Base-by-base conservation (phyloP, 1,140 invertebrate genomes). In the Thaumetopoea pityocampa region DNA sequence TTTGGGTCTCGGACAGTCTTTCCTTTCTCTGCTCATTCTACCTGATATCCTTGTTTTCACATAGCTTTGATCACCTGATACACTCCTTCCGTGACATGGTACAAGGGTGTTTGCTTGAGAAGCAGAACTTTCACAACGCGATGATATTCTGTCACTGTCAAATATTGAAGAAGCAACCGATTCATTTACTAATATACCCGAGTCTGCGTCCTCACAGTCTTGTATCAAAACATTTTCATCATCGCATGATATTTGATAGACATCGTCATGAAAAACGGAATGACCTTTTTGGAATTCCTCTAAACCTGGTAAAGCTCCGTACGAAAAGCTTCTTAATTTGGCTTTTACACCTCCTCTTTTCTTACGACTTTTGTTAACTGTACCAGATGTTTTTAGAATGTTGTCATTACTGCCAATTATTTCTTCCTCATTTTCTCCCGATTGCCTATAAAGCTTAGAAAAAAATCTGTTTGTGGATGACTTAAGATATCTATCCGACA, bases 111-210 rank as follows among this genome's bases (percentile, higher is more conserved):
- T 72, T 0, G 53, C 77, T 24, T 87, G 67, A 4, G 85, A 86
- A 9, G 87, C 87, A 2, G 88, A 89, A 63, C 86, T 87, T 28
- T 88, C 86, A 60, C 86, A 88, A 0, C 84, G 60, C n/a, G 85
- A 82, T 2, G 83, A 78, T 57, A 87, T 87, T 62, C 88, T 86
- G 18, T 88, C 84, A 57, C 89, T 89, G 24, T 92, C 90, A 37
- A 91, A 87, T 12, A 92, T 79, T 0, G 90, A 91, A 20, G 89
- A 90, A 14, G 88, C 90, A 3, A 90, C 89, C 0, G 90, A 92
- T 56, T 90, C 90, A 56, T 91, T 92, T 45, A 92, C 89, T 58
- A 93, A 73, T 47, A 93, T 93, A 5, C 92, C 92, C 12, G 91
- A 92, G 66, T 93, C 92, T 26, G 90, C 89, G 65, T 93, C 92